Conservation (phyloP, 2,888 invertebrate genomes). For the Caenorhabditis sp. region DNA sequence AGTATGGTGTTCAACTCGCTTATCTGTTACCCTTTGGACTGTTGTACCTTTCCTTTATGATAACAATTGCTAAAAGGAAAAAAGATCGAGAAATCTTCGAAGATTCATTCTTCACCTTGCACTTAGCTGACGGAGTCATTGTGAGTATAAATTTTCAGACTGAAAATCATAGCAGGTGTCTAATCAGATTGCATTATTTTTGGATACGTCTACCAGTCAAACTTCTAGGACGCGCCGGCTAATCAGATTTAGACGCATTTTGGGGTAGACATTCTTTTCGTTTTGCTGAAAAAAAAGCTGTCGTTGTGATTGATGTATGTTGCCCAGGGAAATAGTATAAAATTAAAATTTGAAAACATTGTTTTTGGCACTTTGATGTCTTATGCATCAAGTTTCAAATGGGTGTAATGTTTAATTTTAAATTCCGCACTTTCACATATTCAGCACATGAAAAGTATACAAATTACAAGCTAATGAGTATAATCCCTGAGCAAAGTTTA, state of each 20-base stretch:
- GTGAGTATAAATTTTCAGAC: conserved; percentile 7
- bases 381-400: no score
- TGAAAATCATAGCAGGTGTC: not conserved
- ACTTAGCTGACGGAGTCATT: conserved; percentile 33
- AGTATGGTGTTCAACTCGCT: conserved; percentile 27
- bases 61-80: conserved; percentile 27
- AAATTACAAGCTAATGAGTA: no score
- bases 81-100: conserved; percentile 32
- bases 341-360: not conserved
- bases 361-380: not conserved
- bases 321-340: not conserved
- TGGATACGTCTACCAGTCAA: not conserved
- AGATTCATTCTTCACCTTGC: conserved; percentile 51
- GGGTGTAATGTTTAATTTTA: no score
- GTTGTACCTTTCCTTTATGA: conserved; percentile 44
- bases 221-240: not conserved
- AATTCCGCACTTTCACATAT: no score
- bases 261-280: no score
- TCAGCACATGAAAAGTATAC: not conserved
- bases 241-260: not conserved
- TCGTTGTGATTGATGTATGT: no score
- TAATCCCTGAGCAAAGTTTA: no score
- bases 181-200: not conserved
- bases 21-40: conserved; percentile 43
- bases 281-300: no score